Base-by-base conservation (phyloP, 1,140 invertebrate genomes). In the Scaptomyza pallida region DNA sequence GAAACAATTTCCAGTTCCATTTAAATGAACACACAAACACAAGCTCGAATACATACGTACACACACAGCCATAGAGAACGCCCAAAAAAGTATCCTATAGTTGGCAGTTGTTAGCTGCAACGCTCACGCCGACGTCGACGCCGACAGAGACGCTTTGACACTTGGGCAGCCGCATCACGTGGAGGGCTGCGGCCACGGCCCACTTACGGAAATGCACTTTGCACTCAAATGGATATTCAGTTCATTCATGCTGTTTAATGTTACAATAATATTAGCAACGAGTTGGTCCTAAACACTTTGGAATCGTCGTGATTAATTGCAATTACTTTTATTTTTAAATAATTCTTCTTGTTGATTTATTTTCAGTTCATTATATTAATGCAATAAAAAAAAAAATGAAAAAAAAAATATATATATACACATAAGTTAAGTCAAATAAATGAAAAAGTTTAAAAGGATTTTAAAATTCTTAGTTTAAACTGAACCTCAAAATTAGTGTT, bases 1-100 rank as follows among this genome's bases (percentile, higher is more conserved):
- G 82, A 86, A 85, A 85, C 80, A 85, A 86, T 85, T 80, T 54
- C 77, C 69, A 65, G 61, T 60, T 54, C 57, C 69, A 71, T 45
- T 59, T 68, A 76, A 59, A 63, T 57, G 67, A 62, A 35, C 79
- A 65, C 23, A 56, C 12, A 59, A 17, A 59, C 23, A 57, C 13
- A 57, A 19, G 3, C 33, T 37, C 45, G 47, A 60, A 17, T 30
- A 48, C 64, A 54, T 10, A 17, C 16, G 35, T 17, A 15, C 6
- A 59, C 13, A 33, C 16, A 48, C 30, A 69, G 21, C 70, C 19
- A 64, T 19, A 60, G 30, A 48, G 17, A 41, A 55, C 44, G 63
- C 54, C 56, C 73, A 13, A 51, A 72, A 86, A 88, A 77, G 19
- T 86, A 81, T 85, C 77, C 77, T 81, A 62, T 63, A 65, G 52